phyloP scores from a whole-genome alignment of 2,113 vertebrate genomes.

The Oncorhynchus masou region DNA sequence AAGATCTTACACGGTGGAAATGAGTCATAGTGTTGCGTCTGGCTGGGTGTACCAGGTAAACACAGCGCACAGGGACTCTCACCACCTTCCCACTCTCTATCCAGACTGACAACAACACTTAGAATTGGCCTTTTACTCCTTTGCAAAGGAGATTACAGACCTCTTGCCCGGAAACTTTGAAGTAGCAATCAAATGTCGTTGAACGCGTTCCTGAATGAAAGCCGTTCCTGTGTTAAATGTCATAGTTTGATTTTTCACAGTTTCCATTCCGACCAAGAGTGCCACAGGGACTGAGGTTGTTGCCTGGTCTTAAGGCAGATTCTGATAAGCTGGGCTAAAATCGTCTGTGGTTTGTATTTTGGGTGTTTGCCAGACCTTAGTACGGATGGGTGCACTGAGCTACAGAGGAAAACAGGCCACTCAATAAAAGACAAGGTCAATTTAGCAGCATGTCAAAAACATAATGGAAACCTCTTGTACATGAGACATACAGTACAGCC shows the following conservation, averaged over 20 bases:
- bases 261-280: background rate
- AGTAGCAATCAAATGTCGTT: background rate
- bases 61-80: background rate
- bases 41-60: background rate
- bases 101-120: background rate
- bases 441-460: background rate
- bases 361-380: background rate
- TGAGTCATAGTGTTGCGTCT: background rate
- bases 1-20: background rate
- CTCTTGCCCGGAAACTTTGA: background rate
- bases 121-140: background rate
- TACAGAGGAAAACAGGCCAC: background rate
- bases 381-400: background rate
- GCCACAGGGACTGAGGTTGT: background rate
- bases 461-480: background rate
- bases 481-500: background rate
- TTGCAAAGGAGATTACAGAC: background rate
- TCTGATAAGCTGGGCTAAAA: background rate
- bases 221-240: background rate
- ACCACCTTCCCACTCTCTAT: background rate
- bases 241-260: background rate
- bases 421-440: background rate
- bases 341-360: background rate
- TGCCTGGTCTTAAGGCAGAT: background rate
- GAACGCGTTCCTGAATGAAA: background rate